phyloP scores from a whole-genome alignment of 2,113 vertebrate genomes.

The Tichodroma muraria region DNA sequence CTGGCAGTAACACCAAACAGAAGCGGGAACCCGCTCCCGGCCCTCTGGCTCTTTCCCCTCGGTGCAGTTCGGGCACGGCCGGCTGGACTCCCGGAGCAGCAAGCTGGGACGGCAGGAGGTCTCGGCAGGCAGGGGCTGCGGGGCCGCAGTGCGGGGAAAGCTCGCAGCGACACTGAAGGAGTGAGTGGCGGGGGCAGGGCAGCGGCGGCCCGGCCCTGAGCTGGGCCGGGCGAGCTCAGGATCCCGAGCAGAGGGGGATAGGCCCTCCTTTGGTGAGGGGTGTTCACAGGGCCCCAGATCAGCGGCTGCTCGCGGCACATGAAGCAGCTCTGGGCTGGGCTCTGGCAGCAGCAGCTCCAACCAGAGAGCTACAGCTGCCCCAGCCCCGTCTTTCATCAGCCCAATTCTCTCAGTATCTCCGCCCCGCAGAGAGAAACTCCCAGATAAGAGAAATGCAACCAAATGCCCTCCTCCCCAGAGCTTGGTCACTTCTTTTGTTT shows the following conservation, averaged over 20 bases:
- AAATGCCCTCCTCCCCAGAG: too few relatives aligned
- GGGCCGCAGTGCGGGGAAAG: not conserved
- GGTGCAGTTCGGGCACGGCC: not conserved
- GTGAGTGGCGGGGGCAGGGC: accelerated
- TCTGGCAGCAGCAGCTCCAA: accelerated
- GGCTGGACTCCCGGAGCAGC: too few relatives aligned
- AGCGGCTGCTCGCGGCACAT: too few relatives aligned
- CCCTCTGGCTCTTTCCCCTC: too few relatives aligned
- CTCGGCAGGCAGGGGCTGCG: not conserved
- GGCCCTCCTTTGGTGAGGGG: not conserved
- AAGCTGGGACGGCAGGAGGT: too few relatives aligned
- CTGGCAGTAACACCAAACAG: not conserved
- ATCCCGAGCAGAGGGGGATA: not conserved
- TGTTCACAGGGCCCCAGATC: too few relatives aligned
- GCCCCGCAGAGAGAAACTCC: not conserved
- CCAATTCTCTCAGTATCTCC: not conserved
- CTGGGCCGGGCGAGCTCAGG: not conserved
- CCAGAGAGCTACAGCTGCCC: too few relatives aligned
- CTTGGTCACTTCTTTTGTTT: not conserved
- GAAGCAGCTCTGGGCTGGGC: not conserved
- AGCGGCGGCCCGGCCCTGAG: not conserved
- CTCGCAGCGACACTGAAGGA: accelerated
- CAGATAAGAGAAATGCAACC: not conserved
- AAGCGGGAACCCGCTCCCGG: too few relatives aligned
- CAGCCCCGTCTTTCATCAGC: not conserved